These are phyloP conservation scores for Schizotus pectinicornis DNA, from an alignment of 2,888 invertebrate species.

Conservation along the genomic window DNA sequence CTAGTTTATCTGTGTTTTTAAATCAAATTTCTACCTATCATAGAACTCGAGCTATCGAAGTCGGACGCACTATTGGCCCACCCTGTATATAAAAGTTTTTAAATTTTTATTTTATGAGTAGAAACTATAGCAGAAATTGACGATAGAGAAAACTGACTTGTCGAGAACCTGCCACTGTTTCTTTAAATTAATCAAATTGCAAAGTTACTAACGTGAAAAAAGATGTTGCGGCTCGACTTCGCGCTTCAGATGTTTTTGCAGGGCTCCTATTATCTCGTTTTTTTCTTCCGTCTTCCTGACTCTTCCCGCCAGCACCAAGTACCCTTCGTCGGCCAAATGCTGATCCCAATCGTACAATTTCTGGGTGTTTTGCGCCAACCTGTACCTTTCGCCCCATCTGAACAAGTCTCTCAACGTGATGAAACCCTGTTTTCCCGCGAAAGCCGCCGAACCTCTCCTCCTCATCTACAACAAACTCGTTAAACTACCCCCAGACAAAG, in stretches of 20 bases:
- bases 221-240: constrained; percentile 72
- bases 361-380: constrained; percentile 68
- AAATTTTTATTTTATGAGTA: no score
- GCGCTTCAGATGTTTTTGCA: constrained; percentile 80
- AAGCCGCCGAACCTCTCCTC: constrained; percentile 84
- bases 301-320: constrained; percentile 90
- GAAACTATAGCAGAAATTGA: no score
- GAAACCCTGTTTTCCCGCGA: constrained; percentile 90
- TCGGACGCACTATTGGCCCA: no score
- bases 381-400: constrained; percentile 95
- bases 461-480: constrained; percentile 58
- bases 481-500: neutral
- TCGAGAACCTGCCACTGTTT: no score
- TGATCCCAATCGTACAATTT: constrained; percentile 94
- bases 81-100: no score
- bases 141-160: no score
- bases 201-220: constrained; percentile 65
- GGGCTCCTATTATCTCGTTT: constrained; percentile 77
- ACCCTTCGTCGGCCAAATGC: constrained; percentile 95
- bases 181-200: neutral
- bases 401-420: constrained; percentile 95
- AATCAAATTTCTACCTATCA: no score
- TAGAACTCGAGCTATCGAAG: no score
- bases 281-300: constrained; percentile 86
- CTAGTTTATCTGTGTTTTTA: no score